Evolutionary conservation across 2,797 vertebrate species (phyloP), one percentile per base, ranked within the genome.

Genomic region (Urocyon cinereoargenteus): DNA sequence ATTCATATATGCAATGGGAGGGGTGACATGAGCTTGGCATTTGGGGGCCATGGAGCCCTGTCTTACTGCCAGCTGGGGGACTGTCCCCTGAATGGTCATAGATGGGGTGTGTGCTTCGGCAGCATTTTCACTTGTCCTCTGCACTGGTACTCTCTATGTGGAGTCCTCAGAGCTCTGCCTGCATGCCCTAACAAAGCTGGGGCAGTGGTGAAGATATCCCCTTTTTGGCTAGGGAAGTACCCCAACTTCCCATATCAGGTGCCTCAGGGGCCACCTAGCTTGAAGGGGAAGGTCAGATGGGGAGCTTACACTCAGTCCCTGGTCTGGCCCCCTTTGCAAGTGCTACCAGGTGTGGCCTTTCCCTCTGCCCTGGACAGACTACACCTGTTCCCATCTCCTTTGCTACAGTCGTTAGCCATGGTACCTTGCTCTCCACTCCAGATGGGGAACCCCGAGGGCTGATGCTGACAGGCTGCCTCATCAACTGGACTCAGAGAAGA

Each of bases 391-490:
- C 24, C n/a, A 28, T n/a, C 26, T 53, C 31, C 11, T 66, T 40
- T 86, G 34, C 31, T 34, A n/a, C 6, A 81, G 24, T 75, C 45
- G 0, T 79, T 11, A 72, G 4, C 45, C 3, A 0, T 31, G 72
- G 9, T 81, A 40, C 24, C 53, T 64, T 62, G 40, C 55, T 53
- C 55, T 75, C 15, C 18, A 81, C 18, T 5, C 53, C 11, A 26
- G 49, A 5, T 13, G 31, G 36, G 22, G n/a, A 40, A 0, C 6
- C n/a, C 85, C 1, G 5, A 36, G 1, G 34, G 5, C 7, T 2
- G 24, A n/a, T 3, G 18, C 53, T 19, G 36, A 15, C 1, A 3
- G 14, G 68, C 49, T 18, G 26, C 45, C 45, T 75, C 15, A 75
- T 51, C 26, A 18, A 9, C 26, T 62, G 34, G 22, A 16, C 31